A percentile compares a stretch with the other conserved stretches of the same genome.
Conservation (phyloP, 37 sponge, comb jelly and placozoan genomes). For the Theonella swinhoei region DNA sequence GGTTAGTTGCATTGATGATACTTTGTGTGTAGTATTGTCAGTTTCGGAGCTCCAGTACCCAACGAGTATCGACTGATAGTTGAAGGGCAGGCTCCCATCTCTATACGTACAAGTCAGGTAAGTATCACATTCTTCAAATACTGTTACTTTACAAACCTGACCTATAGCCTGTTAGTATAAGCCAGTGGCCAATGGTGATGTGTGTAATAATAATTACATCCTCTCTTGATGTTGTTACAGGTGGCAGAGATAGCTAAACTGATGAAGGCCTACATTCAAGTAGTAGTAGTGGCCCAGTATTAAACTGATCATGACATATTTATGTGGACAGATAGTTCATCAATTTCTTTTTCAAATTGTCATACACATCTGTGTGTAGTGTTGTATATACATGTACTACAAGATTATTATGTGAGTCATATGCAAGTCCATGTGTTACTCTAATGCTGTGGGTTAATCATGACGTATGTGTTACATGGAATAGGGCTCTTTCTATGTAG, state of each 20-base stretch:
- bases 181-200: not conserved
- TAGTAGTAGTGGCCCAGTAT: conserved; percentile 9
- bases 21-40: conserved; percentile 46
- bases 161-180: not conserved
- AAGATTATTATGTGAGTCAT: not conserved
- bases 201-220: not conserved
- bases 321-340: not conserved
- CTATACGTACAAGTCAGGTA: conserved; percentile 72
- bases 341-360: not conserved
- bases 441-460: too few relatives aligned
- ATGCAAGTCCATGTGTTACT: too few relatives aligned
- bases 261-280: conserved; percentile 73
- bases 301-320: not conserved
- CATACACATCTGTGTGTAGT: too few relatives aligned
- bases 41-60: conserved; percentile 78
- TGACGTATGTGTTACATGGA: too few relatives aligned
- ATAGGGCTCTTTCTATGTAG: too few relatives aligned
- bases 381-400: not conserved
- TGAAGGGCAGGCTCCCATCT: conserved; percentile 58
- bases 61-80: conserved; percentile 70
- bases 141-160: not conserved
- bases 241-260: conserved; percentile 71
- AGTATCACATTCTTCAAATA: not conserved
- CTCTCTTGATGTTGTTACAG: conserved; percentile 11
- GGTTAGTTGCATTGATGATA: not conserved